Base-by-base conservation (phyloP, 2,888 invertebrate genomes). In the Caenorhabditis becei region DNA sequence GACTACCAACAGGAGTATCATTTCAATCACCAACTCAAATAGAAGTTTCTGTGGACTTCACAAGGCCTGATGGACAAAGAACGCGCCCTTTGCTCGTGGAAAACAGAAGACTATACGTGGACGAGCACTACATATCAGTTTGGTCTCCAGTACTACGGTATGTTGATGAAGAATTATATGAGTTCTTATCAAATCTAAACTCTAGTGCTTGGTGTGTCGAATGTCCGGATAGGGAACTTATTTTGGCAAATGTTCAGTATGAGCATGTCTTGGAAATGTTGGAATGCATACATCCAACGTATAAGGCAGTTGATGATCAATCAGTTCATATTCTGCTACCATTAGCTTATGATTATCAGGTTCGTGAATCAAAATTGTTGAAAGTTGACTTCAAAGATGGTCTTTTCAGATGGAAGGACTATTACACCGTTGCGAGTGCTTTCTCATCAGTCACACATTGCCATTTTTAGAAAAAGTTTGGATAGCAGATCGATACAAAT, bases 391-490 rank as follows among this genome's bases (percentile, higher is more conserved):
- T n/a, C n/a, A n/a, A n/a, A n/a, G n/a, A n/a, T n/a, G n/a, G n/a
- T n/a, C 23, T 37, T 53, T 86, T 47, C 78, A 91, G 88, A 91
- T 91, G 90, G 91, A 91, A 72, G 91, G 91, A n/a, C 83, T 91
- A 0, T 71, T 91, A n/a, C 90, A 90, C 74, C 87, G 91, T 10
- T 91, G 91, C 67, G 90, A 91, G 69, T 89, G 90, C 66, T 91
- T 90, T 66, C 85, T 91, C 10, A 88, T 90, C 61, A 84, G 83
- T 61, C 89, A 91, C 70, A 88, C 78, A 66, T 71, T 91, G 77
- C 89, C 89, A 4, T 89, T 91, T 69, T 82, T 91, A 61, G 91
- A 91, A 66, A 91, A 91, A 77, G 88, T 91, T 20, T 89, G 91
- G 90, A 86, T 91, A 16, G 91, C 91, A 24, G 91, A 91, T 84